phyloP scores from a whole-genome alignment of 2,113 vertebrate species.

The Sander lucioperca region DNA sequence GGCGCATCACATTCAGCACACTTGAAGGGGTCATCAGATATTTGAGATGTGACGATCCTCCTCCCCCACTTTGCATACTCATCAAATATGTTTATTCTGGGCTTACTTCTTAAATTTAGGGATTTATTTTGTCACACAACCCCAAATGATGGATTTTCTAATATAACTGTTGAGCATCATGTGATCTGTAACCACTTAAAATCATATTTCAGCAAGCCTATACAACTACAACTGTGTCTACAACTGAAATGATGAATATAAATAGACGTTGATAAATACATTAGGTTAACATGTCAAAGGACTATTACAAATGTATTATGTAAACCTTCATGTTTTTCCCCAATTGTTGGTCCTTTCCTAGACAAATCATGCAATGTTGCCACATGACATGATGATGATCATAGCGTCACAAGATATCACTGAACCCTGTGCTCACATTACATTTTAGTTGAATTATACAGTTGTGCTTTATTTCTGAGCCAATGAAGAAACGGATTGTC shows the following conservation, averaged over 20 bases:
- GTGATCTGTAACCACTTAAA: not conserved
- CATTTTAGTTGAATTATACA: constrained; percentile 14
- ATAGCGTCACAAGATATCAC: constrained; percentile 31
- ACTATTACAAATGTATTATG: not conserved
- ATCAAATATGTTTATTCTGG: not conserved
- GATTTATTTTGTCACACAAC: not conserved
- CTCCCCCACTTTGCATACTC: not conserved
- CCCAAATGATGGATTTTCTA: not conserved
- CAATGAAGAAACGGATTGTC: not conserved
- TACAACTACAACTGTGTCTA: too few species aligned
- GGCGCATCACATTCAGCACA: not conserved
- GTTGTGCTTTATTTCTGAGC: constrained; percentile 12
- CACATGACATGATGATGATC: constrained; percentile 46
- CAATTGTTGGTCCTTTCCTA: not conserved
- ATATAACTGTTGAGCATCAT: not conserved
- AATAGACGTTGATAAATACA: not conserved
- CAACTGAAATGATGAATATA: not conserved
- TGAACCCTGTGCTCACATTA: not conserved
- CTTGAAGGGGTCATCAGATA: not conserved
- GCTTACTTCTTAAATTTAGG: not conserved
- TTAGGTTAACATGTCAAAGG: not conserved
- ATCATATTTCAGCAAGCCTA: not conserved
- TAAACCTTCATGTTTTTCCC: not conserved
- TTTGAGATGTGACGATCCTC: not conserved
- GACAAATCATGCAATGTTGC: constrained; percentile 34